Base-by-base conservation (phyloP, 2,797 vertebrate species). In the Melanotaenia pygmaea region DNA sequence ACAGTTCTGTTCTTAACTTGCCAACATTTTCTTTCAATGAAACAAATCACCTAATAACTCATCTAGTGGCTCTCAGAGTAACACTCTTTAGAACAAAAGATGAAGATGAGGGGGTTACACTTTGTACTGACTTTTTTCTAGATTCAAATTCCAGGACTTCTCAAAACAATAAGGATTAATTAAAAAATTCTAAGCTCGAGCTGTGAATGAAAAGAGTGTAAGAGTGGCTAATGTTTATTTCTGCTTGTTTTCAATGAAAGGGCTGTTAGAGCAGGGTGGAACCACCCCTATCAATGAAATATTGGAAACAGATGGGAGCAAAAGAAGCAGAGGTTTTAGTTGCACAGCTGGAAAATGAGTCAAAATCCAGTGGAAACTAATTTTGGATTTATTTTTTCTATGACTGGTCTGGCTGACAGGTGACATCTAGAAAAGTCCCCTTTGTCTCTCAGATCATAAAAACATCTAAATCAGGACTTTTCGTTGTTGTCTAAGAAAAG, bases 291-390 rank as follows among this genome's bases (percentile, higher is more conserved):
- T 43, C 59, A 28, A 0, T 34, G 53, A 67, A 10, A 1, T 54
- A 84, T 47, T 75, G 30, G 74, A 80, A 87, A 72, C 81, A 82
- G 74, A 87, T 79, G 83, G 67, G 68, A 51, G 37, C 6, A 9
- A 64, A 65, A 50, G 26, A 72, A 64, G 61, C 0, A 30, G 28
- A 64, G 22, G 28, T 4, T 54, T 35, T 70, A 64, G 58, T 69
- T 43, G 13, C 59, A 61, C 68, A 80, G 34, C 45, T 53, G 54
- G 14, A 4, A 16, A 64, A 50, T 73, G 62, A 72, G 58, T 74
- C 77, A 58, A 22, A 12, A 34, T 38, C 43, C 35, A 28, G 14
- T 40, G 20, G 57, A 53, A 72, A 57, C 38, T 40, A 40, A 40
- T 40, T 40, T 40, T 18, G 32, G 22, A 58, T 45, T 0, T 8